Conservation (phyloP, 2,797 vertebrate genomes). For the Ataeniobius toweri region DNA sequence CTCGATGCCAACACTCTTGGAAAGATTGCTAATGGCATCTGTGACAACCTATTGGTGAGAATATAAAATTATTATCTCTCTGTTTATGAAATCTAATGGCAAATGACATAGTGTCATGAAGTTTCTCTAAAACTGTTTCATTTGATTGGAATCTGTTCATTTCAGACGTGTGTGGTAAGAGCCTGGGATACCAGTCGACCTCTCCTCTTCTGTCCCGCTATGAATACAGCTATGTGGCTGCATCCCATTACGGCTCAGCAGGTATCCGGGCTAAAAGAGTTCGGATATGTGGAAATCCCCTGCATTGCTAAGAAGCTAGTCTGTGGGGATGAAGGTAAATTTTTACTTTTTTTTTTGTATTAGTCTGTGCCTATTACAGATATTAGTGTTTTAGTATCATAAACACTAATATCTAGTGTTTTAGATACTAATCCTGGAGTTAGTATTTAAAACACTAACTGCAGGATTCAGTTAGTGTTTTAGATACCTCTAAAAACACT, state of each 20-base stretch:
- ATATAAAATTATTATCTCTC: neutral
- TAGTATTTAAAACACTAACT: no score
- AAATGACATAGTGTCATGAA: neutral
- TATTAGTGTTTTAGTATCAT: no score
- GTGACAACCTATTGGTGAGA: conserved; percentile 96
- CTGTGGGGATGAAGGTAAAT: conserved; percentile 95
- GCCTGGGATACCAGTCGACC: conserved; percentile 92
- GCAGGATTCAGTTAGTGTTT: neutral
- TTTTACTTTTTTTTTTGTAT: neutral
- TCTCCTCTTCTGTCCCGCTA: conserved; percentile 95
- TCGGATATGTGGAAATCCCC: conserved; percentile 92
- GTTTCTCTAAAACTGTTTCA: neutral
- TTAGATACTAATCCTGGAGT: no score
- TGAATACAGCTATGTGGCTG: conserved; percentile 98
- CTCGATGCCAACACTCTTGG: conserved; percentile 96
- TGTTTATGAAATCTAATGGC: neutral
- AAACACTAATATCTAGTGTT: no score
- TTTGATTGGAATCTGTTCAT: conserved; percentile 40
- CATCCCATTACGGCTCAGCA: conserved; percentile 92
- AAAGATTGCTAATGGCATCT: conserved; percentile 92
- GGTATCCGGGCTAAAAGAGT: conserved; percentile 83
- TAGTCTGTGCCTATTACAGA: no score
- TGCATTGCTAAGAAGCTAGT: conserved; percentile 91
- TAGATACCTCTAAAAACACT: neutral
- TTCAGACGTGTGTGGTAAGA: conserved; percentile 91